A percentile compares a stretch with the other conserved stretches of the same genome.
Conservation (phyloP, 2,888 invertebrate genomes). For the Antheraea yamamai region DNA sequence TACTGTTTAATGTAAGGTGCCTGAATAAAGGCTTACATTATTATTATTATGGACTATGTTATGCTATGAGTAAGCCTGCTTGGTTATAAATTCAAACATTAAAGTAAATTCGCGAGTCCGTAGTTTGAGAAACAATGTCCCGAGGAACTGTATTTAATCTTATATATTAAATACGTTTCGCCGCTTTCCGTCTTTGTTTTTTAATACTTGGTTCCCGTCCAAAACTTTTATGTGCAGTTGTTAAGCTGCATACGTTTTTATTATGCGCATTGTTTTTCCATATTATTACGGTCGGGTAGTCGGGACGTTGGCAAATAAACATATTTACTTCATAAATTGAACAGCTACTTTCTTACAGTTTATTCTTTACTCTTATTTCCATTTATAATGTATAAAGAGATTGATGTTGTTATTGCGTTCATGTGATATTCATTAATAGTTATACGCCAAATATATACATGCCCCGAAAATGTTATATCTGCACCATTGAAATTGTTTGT, state of each 20-base stretch:
- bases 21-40: too few relatives aligned
- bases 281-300: constrained; percentile 29
- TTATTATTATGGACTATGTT: too few relatives aligned
- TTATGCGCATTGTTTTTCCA: constrained; percentile 33
- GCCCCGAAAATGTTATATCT: too few relatives aligned
- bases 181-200: constrained; percentile 16
- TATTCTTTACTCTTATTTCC: not conserved
- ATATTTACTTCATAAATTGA: not conserved
- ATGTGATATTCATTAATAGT: not conserved
- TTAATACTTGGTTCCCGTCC: constrained; percentile 38
- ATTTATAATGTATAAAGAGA: not conserved
- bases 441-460: not conserved
- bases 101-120: not conserved
- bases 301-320: constrained; percentile 7
- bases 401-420: too few relatives aligned
- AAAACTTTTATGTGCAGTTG: constrained; percentile 35
- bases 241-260: constrained; percentile 31
- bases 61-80: too few relatives aligned
- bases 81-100: too few relatives aligned
- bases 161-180: constrained; percentile 15
- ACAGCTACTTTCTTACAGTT: not conserved
- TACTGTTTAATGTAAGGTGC: too few relatives aligned
- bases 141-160: constrained; percentile 16
- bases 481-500: too few relatives aligned
- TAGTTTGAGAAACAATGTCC: not conserved